A percentile compares a stretch with the other conserved stretches of the same genome.
These are phyloP conservation scores for Agonopterix heracliana DNA, from an alignment of 2,888 invertebrate species.

Conservation along the genomic window DNA sequence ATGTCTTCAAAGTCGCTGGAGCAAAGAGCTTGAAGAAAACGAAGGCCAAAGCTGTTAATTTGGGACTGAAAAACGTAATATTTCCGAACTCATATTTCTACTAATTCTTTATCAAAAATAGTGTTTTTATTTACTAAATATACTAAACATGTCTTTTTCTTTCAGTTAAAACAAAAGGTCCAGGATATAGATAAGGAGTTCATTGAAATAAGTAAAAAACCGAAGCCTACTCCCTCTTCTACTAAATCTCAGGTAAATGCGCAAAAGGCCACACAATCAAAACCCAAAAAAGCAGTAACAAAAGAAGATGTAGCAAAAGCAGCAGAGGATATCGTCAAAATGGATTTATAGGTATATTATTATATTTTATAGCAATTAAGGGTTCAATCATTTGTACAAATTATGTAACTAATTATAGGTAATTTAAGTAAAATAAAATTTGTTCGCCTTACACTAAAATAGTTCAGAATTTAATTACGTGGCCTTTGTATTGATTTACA, in stretches of 20 bases:
- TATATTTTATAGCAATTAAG: neutral
- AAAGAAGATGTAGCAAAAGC: conserved; percentile 55
- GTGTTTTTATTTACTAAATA: neutral
- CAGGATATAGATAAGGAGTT: conserved; percentile 62
- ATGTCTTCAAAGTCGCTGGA: conserved; percentile 67
- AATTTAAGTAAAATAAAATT: no score
- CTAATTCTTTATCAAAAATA: neutral
- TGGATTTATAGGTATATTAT: conserved; percentile 45
- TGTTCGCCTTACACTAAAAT: no score
- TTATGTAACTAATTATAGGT: no score
- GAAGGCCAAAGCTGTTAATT: conserved; percentile 61
- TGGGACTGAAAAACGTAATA: conserved; percentile 65
- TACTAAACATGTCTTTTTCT: conserved; percentile 12
- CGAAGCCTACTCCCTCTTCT: conserved; percentile 23
- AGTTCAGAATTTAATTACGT: no score
- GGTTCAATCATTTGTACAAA: no score
- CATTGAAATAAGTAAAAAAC: conserved; percentile 48
- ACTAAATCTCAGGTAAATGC: conserved; percentile 18
- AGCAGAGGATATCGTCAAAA: conserved; percentile 49
- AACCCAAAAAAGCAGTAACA: conserved; percentile 35
- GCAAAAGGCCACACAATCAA: conserved; percentile 32
- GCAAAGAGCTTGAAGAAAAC: conserved; percentile 68
- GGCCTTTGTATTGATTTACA: no score
- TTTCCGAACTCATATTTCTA: neutral
- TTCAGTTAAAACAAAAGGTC: conserved; percentile 63